These are phyloP conservation scores for Leptopilina boulardi DNA, from an alignment of 1,140 invertebrate genomes.

Conservation along the genomic window DNA sequence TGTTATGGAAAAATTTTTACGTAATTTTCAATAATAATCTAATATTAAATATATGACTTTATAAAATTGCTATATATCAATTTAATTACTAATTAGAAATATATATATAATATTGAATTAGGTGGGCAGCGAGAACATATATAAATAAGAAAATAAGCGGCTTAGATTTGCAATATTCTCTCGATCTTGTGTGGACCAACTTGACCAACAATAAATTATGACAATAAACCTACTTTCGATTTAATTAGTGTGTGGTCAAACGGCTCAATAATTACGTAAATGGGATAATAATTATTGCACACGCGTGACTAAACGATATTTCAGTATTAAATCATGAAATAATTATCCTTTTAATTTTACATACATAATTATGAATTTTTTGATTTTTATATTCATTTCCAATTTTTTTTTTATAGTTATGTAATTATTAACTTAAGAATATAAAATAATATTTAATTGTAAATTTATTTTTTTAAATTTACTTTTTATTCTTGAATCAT, in stretches of 20 bases:
- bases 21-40: no score
- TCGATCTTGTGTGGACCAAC: neutral
- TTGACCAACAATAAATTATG: conserved; percentile 20
- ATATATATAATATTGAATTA: conserved; percentile 8
- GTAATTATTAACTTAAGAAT: no score
- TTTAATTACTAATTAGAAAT: neutral
- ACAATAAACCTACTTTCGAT: conserved; percentile 12
- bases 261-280: neutral
- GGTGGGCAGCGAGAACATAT: neutral
- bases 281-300: neutral
- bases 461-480: no score
- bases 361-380: neutral
- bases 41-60: no score
- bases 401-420: neutral
- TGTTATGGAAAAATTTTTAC: no score
- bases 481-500: no score
- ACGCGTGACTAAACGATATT: neutral
- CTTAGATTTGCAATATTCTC: neutral
- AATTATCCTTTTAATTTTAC: neutral
- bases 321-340: neutral
- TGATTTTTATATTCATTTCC: no score
- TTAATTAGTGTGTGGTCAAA: neutral
- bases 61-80: conserved; percentile 28
- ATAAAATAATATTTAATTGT: no score
- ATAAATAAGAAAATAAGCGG: neutral